Evolutionary conservation across 1,140 invertebrate genomes (phyloP).

Genomic region (Zaprionus taronus): DNA sequence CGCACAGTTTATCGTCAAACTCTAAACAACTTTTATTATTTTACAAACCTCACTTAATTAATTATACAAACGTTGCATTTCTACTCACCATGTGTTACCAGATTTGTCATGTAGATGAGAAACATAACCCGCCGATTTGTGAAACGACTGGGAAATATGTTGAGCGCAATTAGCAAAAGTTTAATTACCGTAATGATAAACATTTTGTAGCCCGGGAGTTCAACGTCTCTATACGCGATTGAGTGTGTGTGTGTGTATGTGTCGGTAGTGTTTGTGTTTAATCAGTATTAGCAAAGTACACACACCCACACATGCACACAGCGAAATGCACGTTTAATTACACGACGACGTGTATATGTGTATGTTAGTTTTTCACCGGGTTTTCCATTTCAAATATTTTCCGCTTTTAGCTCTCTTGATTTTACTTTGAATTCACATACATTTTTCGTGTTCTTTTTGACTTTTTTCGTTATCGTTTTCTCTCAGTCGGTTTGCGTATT

Average conservation of each 20-base stretch:
- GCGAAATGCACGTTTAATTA: constrained; percentile 40
- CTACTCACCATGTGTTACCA: constrained; percentile 84
- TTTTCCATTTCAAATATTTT: constrained; percentile 32
- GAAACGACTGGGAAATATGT: constrained; percentile 84
- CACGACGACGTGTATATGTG: constrained; percentile 17
- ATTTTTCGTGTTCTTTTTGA: constrained; percentile 26
- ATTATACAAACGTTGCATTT: neutral
- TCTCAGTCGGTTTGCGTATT: constrained; percentile 20
- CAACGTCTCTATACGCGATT: neutral
- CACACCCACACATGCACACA: neutral
- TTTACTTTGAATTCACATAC: constrained; percentile 33
- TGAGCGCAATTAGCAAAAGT: constrained; percentile 82
- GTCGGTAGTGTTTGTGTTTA: constrained; percentile 28
- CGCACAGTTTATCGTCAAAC: too few species aligned
- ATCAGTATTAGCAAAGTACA: constrained; percentile 44
- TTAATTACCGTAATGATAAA: constrained; percentile 84
- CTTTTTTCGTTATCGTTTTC: neutral
- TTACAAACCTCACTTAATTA: neutral
- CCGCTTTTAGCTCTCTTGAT: constrained; percentile 8
- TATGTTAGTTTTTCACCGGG: constrained; percentile 34
- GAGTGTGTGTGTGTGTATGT: constrained; percentile 16
- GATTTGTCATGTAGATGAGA: constrained; percentile 81
- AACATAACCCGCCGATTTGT: constrained; percentile 84
- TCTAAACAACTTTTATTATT: neutral
- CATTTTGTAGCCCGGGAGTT: constrained; percentile 57